Percentiles rank a stretch among this genome's conserved stretches.
phyloP scores from a whole-genome alignment of 2,888 invertebrate genomes.

The Trilocha varians region DNA sequence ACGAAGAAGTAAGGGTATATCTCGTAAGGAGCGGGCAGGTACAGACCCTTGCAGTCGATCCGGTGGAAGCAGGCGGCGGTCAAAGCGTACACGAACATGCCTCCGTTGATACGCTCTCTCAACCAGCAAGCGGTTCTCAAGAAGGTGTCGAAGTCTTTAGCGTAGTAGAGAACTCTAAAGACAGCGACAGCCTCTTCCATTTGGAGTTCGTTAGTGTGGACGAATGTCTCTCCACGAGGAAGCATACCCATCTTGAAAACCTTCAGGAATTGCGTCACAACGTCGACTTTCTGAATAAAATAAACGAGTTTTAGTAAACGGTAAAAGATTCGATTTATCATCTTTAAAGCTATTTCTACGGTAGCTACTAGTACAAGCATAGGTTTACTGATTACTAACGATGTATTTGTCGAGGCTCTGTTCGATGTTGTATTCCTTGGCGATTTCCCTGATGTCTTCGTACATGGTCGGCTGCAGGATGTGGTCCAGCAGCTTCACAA shows the following conservation, averaged over 20 bases:
- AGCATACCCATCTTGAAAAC: constrained; percentile 73
- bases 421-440: constrained; percentile 73
- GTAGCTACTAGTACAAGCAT: too few relatives aligned
- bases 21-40: constrained; percentile 82
- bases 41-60: constrained; percentile 76
- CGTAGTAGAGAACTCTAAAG: constrained; percentile 77
- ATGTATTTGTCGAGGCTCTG: constrained; percentile 73
- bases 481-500: constrained; percentile 74
- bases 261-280: constrained; percentile 72
- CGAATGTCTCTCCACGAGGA: constrained; percentile 74
- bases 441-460: constrained; percentile 73
- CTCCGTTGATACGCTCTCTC: constrained; percentile 80
- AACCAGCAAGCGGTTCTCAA: constrained; percentile 79
- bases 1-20: constrained; percentile 85
- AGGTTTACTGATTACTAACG: constrained; percentile 30
- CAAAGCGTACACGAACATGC: constrained; percentile 81
- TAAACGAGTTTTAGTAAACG: neutral
- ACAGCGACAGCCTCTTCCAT: constrained; percentile 75
- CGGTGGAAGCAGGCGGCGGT: constrained; percentile 80
- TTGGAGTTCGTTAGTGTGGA: constrained; percentile 74
- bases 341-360: too few relatives aligned
- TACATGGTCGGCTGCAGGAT: constrained; percentile 75
- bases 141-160: constrained; percentile 80
- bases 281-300: constrained; percentile 62
- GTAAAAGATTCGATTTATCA: too few relatives aligned